Evolutionary conservation across 2,888 invertebrate genomes (phyloP), one percentile per base, ranked within the genome.

Genomic region (Brenthis ino): DNA sequence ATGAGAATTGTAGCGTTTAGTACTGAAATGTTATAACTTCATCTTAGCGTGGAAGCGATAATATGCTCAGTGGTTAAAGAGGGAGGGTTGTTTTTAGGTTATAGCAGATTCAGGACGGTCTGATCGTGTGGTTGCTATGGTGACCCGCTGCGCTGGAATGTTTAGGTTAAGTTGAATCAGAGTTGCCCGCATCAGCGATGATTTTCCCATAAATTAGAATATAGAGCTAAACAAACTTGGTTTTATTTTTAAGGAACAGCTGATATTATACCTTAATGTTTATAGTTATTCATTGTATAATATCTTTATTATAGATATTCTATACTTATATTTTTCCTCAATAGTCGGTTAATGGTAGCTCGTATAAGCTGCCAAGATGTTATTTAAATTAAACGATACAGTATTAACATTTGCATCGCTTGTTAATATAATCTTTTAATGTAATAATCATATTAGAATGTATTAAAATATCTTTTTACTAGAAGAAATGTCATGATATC

Each of bases 21-120:
- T 89, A 87, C 87, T 85, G 85, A 85, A 90, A 91, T 79, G 92
- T 90, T 88, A 91, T 91, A 93, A 88, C 91, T 92, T 89, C 86
- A 92, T 92, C 87, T 83, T 72, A 80, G 74, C 72, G 82, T 79
- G 77, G 80, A 84, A 76, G 77, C 81, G 83, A 87, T 88, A 86
- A 82, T 83, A 79, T 80, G 80, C 85, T 84, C 87, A 81, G 71
- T 61, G 0, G 1, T 72, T 80, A 81, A 78, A 74, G 80, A 80
- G 83, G 85, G 89, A 91, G 84, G 87, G 89, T 85, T 80, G 87
- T 85, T 83, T 85, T 85, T 91, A 83, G 87, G 80, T 79, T 80
- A 86, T 72, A 74, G 76, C 69, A 77, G 75, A 76, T 72, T 82
- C 77, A 82, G 82, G 84, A 80, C 80, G 79, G 75, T 79, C 78